A percentile compares a stretch with the other conserved stretches of the same genome.
Conservation (phyloP, 2,888 invertebrate genomes). For the Drosophila quinaria region DNA sequence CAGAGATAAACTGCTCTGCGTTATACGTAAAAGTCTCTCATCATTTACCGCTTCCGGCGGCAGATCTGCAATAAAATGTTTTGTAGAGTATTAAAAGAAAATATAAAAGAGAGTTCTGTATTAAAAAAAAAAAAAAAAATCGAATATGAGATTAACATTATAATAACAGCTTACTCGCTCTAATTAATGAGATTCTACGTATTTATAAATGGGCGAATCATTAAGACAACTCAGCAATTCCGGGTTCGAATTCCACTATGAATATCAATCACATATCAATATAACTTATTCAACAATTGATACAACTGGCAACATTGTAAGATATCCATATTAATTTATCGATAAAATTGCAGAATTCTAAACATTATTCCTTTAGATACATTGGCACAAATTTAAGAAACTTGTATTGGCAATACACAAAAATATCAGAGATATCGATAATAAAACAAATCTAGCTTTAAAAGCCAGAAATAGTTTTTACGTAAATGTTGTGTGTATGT, state of each 20-base stretch:
- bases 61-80: slow-evolving; percentile 82
- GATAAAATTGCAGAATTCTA: not conserved
- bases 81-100: not conserved
- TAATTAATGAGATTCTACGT: not conserved
- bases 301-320: too few relatives aligned
- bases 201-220: slow-evolving; percentile 4
- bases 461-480: too few relatives aligned
- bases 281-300: too few relatives aligned
- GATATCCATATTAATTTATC: not conserved
- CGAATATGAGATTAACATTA: not conserved
- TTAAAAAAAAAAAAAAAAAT: not conserved
- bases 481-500: not conserved
- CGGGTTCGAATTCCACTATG: slow-evolving; percentile 3
- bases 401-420: not conserved
- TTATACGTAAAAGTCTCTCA: slow-evolving; percentile 84
- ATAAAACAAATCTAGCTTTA: not conserved
- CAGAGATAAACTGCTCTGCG: slow-evolving; percentile 82
- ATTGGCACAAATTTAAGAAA: too few relatives aligned
- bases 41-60: slow-evolving; percentile 85
- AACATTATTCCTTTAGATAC: too few relatives aligned
- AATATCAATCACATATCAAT: not conserved
- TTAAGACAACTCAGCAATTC: slow-evolving; percentile 4
- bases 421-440: not conserved
- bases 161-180: not conserved
- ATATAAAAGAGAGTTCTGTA: not conserved